Evolutionary conservation across 2,888 invertebrate species (phyloP).

Genomic region (Brassicogethes aeneus): DNA sequence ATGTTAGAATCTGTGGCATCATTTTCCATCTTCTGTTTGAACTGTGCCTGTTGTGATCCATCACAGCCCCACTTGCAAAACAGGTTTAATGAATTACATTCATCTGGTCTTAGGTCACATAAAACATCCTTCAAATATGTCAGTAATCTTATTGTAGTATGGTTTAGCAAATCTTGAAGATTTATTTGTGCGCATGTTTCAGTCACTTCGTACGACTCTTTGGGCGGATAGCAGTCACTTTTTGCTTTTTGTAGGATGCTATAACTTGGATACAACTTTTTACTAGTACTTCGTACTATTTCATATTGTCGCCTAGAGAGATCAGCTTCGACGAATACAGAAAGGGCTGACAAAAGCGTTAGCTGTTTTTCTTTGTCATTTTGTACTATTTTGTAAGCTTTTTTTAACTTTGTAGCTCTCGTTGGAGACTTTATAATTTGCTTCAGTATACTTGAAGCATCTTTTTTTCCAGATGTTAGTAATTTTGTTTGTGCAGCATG

Average conservation of each 20-base stretch:
- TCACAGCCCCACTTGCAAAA: constrained; percentile 24
- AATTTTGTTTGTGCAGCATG: too few relatives aligned
- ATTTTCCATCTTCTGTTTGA: constrained; percentile 16
- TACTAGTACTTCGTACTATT: constrained; percentile 3
- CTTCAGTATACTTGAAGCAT: too few relatives aligned
- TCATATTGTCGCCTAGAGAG: constrained; percentile 5
- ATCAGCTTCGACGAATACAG: constrained; percentile 10
- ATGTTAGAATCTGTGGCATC: constrained; percentile 17
- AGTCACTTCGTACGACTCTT: constrained; percentile 5
- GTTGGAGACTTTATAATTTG: too few relatives aligned
- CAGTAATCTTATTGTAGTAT: constrained; percentile 7
- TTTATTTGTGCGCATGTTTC: too few relatives aligned
- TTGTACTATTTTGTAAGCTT: too few relatives aligned
- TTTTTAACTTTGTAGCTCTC: too few relatives aligned
- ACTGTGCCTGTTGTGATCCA: constrained; percentile 18
- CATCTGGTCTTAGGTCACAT: constrained; percentile 1
- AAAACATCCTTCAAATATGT: constrained; percentile 6
- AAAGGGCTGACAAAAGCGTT: constrained; percentile 28
- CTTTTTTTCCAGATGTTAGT: too few relatives aligned
- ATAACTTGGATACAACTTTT: constrained; percentile 8
- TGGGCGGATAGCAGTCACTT: constrained; percentile 7
- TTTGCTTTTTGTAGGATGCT: constrained; percentile 8
- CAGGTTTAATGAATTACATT: constrained; percentile 8
- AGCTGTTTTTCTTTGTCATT: constrained; percentile 15
- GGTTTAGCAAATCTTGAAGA: too few relatives aligned